Base-by-base conservation (phyloP, 2,888 invertebrate genomes). In the Lasioglossum calceatum region DNA sequence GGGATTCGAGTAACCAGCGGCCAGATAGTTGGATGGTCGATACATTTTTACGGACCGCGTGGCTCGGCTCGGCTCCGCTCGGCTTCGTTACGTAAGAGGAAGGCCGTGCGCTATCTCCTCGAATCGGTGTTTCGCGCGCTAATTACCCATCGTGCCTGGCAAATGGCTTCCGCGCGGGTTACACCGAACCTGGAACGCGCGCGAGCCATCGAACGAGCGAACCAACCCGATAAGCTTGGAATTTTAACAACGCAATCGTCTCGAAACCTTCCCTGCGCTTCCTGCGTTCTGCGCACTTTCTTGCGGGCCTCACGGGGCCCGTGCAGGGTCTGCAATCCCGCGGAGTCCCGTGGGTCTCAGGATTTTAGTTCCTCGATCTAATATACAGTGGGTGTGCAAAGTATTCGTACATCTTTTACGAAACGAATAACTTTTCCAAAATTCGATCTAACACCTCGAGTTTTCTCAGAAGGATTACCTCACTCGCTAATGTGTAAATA, bases 91-190 rank as follows among this genome's bases (percentile, higher is more conserved):
- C 88, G 86, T 86, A 91, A 91, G 87, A 91, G 90, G 89, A 91
- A 91, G 91, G 91, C 90, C 90, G 86, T 77, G 71, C 76, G 88
- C 82, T 89, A 90, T 88, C 88, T 85, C 87, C 83, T 50, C 84
- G 91, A 91, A 93, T 94, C 94, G 92, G 91, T 91, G 93, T 92
- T 92, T 93, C 93, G 92, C 93, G 93, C 93, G 93, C 93, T 94
- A 94, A 94, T 94, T 94, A 94, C 91, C 91, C 92, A 94, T 93
- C 92, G 92, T 91, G 89, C 92, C 92, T 93, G 94, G 94, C 93
- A 93, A 94, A 94, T 93, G 92, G 92, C 93, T 94, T 94, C 94
- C 94, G 94, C 94, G 94, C 91, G 92, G 91, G 86, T 90, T 87
- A 87, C 89, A 76, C 77, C 82, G 79, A 82, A 83, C 81, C 83